Evolutionary conservation across 2,888 invertebrate species (phyloP).

Genomic region (Mesodorylaimus sp.): DNA sequence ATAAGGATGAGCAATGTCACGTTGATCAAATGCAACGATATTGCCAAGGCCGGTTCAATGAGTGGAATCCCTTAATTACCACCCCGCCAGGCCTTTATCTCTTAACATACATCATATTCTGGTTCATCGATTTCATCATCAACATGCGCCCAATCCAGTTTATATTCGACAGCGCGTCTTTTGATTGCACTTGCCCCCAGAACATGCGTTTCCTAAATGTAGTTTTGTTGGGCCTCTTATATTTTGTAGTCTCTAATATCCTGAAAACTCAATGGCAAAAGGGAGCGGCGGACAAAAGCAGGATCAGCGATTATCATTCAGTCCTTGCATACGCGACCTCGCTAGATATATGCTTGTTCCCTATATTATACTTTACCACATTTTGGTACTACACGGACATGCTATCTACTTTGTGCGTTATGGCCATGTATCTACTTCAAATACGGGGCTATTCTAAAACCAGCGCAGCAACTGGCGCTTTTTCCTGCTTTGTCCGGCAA

Average conservation of each 20-base stretch:
- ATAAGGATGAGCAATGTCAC: conserved; percentile 86
- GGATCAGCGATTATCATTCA: not conserved
- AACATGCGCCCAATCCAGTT: too few species aligned
- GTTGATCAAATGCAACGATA: conserved; percentile 64
- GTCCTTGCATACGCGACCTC: conserved; percentile 33
- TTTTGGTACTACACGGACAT: conserved; percentile 86
- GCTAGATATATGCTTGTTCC: conserved; percentile 49
- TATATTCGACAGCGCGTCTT: not conserved
- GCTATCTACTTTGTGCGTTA: conserved; percentile 52
- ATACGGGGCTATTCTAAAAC: conserved; percentile 39
- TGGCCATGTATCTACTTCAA: conserved; percentile 49
- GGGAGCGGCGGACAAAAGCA: too few species aligned
- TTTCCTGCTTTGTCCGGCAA: conserved; percentile 63
- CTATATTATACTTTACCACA: conserved; percentile 73
- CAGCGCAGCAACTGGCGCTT: conserved; percentile 40
- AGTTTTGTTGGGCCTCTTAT: conserved; percentile 33
- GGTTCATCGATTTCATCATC: conserved; percentile 36
- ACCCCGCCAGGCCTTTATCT: conserved; percentile 85
- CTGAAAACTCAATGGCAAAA: not conserved
- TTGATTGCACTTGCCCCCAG: conserved; percentile 43
- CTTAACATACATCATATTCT: conserved; percentile 44
- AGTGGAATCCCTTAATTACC: conserved; percentile 92
- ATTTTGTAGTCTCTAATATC: not conserved
- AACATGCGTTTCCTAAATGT: conserved; percentile 54
- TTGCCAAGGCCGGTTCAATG: conserved; percentile 53